phyloP scores from a whole-genome alignment of 2,113 vertebrate genomes.

The Sphyrna mokarran region DNA sequence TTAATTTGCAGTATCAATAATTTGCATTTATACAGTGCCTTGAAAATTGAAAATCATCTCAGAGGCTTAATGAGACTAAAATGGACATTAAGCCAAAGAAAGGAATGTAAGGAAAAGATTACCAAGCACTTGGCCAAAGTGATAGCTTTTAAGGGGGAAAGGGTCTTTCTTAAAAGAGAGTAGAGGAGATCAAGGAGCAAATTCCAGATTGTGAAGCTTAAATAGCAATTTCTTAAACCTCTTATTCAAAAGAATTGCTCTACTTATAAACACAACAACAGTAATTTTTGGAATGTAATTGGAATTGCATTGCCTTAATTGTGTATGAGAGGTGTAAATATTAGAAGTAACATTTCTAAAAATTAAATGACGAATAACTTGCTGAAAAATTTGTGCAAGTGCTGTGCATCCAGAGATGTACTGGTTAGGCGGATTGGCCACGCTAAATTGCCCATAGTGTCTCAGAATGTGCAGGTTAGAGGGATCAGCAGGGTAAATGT shows the following conservation, averaged over 20 bases:
- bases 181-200: background rate
- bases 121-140: background rate
- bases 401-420: background rate
- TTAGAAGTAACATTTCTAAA: background rate
- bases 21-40: background rate
- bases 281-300: background rate
- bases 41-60: background rate
- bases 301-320: background rate
- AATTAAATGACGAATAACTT: background rate
- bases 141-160: background rate
- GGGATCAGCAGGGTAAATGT: no score
- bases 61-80: background rate
- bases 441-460: no score
- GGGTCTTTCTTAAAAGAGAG: background rate
- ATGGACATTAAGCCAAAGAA: background rate
- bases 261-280: background rate
- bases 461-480: no score
- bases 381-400: background rate
- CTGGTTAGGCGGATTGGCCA: no score
- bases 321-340: background rate
- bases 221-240: background rate
- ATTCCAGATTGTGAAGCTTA: background rate
- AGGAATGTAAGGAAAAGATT: background rate
- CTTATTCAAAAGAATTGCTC: background rate
- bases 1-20: background rate